phyloP scores from a whole-genome alignment of 2,888 invertebrate species.

The Orgyia antiqua region DNA sequence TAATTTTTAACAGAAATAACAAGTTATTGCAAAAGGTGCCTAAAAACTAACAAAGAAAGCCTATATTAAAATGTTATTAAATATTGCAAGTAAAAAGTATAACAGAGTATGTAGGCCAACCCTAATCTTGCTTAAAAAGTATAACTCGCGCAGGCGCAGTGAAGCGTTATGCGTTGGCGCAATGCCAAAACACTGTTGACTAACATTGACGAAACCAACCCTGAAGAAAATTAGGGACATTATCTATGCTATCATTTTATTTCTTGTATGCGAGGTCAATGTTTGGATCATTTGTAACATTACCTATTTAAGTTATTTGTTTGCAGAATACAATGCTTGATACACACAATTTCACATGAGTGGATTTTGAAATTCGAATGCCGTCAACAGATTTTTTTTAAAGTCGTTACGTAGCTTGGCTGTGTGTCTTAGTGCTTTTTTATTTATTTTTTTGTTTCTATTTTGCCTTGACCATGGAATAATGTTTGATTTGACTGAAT shows the following conservation, averaged over 20 bases:
- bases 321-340: too few relatives aligned
- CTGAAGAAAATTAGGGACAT: constrained; percentile 34
- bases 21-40: too few relatives aligned
- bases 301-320: too few relatives aligned
- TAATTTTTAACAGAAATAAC: too few relatives aligned
- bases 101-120: constrained; percentile 38
- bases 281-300: constrained; percentile 8
- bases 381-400: too few relatives aligned
- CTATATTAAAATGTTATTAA: constrained; percentile 13
- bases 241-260: constrained; percentile 27
- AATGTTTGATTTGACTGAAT: too few relatives aligned
- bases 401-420: too few relatives aligned
- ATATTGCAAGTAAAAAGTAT: constrained; percentile 18
- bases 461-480: too few relatives aligned
- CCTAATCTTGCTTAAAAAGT: constrained; percentile 47
- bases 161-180: constrained; percentile 33
- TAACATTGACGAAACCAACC: constrained; percentile 37
- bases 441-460: too few relatives aligned
- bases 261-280: constrained; percentile 14
- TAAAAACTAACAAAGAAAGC: constrained; percentile 1
- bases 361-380: too few relatives aligned
- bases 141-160: constrained; percentile 30
- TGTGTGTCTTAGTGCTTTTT: too few relatives aligned
- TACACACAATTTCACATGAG: too few relatives aligned
- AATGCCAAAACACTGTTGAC: constrained; percentile 26